A percentile compares a stretch with the other conserved stretches of the same genome.
phyloP scores from a whole-genome alignment of 1,140 invertebrate genomes.

The Chironomus striatipennis region DNA sequence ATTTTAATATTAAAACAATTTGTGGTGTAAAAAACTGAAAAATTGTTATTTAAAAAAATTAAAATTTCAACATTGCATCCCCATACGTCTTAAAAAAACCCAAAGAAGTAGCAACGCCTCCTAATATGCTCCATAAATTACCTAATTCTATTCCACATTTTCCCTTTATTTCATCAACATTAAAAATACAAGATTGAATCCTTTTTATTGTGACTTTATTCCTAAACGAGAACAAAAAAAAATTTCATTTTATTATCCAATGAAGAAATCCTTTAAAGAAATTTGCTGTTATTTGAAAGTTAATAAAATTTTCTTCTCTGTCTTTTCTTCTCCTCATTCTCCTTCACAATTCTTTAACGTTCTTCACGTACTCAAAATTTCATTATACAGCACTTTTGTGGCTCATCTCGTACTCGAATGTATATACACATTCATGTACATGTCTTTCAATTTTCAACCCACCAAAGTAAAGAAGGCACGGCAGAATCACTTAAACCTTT shows the following conservation, averaged over 20 bases:
- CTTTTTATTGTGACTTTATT: not conserved
- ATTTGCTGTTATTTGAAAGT: conserved; percentile 3
- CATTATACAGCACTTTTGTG: conserved; percentile 23
- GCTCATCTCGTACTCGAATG: not conserved
- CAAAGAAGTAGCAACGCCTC: too few species aligned
- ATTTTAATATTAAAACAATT: too few species aligned
- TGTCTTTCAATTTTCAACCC: not conserved
- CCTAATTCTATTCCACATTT: too few species aligned
- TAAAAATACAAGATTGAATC: not conserved
- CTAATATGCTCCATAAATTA: too few species aligned
- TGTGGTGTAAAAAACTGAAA: too few species aligned
- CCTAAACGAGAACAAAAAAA: too few species aligned
- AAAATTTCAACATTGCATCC: too few species aligned
- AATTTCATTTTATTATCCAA: not conserved
- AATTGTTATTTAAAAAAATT: too few species aligned
- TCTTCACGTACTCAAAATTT: conserved; percentile 19
- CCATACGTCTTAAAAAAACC: too few species aligned
- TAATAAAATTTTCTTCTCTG: conserved; percentile 15
- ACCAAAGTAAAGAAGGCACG: not conserved
- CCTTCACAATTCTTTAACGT: not conserved
- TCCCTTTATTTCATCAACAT: not conserved
- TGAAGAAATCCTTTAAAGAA: conserved; percentile 7
- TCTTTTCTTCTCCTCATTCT: too few species aligned
- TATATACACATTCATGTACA: not conserved
- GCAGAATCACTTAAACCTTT: conserved; percentile 19